Conservation (phyloP, 2,888 invertebrate species). For the Epistrophe grossulariae region DNA sequence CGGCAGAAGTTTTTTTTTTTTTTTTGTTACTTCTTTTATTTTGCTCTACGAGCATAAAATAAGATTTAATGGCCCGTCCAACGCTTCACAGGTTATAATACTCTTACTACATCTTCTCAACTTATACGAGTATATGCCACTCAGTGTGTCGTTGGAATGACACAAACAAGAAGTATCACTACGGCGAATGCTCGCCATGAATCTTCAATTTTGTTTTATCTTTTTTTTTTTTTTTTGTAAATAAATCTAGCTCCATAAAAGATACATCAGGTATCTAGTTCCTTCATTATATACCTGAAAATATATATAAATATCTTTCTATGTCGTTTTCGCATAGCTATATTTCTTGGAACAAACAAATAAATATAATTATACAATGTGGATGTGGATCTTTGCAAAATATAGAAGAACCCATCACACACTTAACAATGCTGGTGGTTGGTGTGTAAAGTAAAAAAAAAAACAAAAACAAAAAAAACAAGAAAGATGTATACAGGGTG, state of each 20-base stretch:
- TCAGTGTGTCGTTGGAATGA: slow-evolving; percentile 58
- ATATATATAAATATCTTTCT: not conserved
- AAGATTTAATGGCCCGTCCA: slow-evolving; percentile 69
- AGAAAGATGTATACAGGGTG: slow-evolving; percentile 7
- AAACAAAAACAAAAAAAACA: slow-evolving; percentile 11
- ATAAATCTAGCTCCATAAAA: slow-evolving; percentile 29
- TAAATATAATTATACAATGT: slow-evolving; percentile 69
- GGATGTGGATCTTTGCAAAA: slow-evolving; percentile 48
- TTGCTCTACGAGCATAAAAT: slow-evolving; percentile 63
- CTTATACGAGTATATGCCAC: slow-evolving; percentile 29
- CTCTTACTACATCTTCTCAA: slow-evolving; percentile 44
- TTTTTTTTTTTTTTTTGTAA: not conserved
- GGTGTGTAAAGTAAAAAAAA: slow-evolving; percentile 32
- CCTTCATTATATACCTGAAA: not conserved
- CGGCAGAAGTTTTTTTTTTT: slow-evolving; percentile 6
- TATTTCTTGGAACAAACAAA: slow-evolving; percentile 67
- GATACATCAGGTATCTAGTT: slow-evolving; percentile 37
- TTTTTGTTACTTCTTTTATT: slow-evolving; percentile 26
- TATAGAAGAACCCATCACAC: slow-evolving; percentile 35
- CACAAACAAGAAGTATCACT: slow-evolving; percentile 62
- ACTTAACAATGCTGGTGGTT: slow-evolving; percentile 13
- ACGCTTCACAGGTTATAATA: slow-evolving; percentile 49
- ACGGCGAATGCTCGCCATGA: slow-evolving; percentile 55
- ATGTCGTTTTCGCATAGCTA: not conserved
- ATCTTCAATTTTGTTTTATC: slow-evolving; percentile 36